phyloP scores from a whole-genome alignment of 2,797 vertebrate genomes.

The Tamandua tetradactyla region DNA sequence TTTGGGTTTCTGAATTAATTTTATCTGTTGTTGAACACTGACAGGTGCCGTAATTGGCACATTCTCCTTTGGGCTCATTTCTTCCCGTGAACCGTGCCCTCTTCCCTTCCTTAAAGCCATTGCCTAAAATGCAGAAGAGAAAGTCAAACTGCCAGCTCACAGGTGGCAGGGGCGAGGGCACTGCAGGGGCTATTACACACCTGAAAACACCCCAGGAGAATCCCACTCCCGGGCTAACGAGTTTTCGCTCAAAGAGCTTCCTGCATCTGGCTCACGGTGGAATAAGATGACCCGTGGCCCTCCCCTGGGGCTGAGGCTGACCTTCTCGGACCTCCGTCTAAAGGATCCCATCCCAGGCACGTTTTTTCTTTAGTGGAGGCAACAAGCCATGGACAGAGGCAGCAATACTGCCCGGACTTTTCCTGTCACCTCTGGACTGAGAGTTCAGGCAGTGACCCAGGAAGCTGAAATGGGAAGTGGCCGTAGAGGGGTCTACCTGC shows the following conservation, averaged over 20 bases:
- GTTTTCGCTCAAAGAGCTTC: conserved; percentile 77
- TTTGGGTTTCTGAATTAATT: conserved; percentile 90
- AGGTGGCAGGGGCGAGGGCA: conserved; percentile 75
- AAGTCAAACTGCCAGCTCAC: conserved; percentile 72
- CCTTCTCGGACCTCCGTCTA: conserved; percentile 53
- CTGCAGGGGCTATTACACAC: conserved; percentile 76
- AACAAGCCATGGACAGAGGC: conserved; percentile 75
- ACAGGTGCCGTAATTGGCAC: conserved; percentile 86
- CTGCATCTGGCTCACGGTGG: conserved; percentile 61
- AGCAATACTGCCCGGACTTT: conserved; percentile 51
- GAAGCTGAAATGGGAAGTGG: conserved; percentile 52
- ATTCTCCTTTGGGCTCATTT: conserved; percentile 78
- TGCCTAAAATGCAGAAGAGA: conserved; percentile 69
- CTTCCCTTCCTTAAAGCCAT: conserved; percentile 68
- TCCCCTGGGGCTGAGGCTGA: conserved; percentile 70
- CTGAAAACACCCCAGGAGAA: conserved; percentile 74
- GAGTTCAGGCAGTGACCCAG: conserved; percentile 51
- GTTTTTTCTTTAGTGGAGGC: conserved; percentile 75
- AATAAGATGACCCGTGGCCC: conserved; percentile 72
- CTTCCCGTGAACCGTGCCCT: conserved; percentile 63
- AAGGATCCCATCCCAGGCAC: conserved; percentile 74
- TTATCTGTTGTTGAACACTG: conserved; percentile 85
- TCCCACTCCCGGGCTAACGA: conserved; percentile 77
- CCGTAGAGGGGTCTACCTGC: conserved; percentile 49
- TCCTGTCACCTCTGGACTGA: conserved; percentile 55